Percentiles rank a stretch among this genome's conserved stretches.
phyloP scores from a whole-genome alignment of 2,797 vertebrate genomes.

The Enteromius fasciolatus region DNA sequence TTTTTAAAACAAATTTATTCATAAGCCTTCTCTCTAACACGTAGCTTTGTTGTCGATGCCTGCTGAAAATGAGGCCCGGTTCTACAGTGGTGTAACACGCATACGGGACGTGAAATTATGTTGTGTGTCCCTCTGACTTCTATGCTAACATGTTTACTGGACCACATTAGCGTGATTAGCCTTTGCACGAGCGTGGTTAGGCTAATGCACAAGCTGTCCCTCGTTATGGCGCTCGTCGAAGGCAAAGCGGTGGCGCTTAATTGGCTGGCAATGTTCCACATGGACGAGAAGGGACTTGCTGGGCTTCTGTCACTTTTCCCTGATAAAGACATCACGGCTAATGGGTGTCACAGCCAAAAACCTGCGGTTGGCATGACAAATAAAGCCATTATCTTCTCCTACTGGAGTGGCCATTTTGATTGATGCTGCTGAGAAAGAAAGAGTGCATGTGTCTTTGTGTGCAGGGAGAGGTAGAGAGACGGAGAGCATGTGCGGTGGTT shows the following conservation, averaged over 20 bases:
- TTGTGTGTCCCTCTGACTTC: constrained; percentile 41
- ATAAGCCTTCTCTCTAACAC: constrained; percentile 58
- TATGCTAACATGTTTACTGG: constrained; percentile 51
- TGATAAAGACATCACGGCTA: constrained; percentile 81
- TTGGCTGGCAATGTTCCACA: constrained; percentile 75
- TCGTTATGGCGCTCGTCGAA: constrained; percentile 63
- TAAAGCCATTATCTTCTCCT: constrained; percentile 79
- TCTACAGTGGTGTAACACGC: constrained; percentile 4
- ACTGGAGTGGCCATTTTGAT: constrained; percentile 78
- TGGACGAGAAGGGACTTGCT: constrained; percentile 65
- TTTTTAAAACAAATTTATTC: constrained; percentile 60
- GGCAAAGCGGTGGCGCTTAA: constrained; percentile 66
- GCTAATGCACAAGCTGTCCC: constrained; percentile 59
- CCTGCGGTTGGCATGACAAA: constrained; percentile 79
- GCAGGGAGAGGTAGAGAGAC: constrained; percentile 44
- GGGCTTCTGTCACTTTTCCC: constrained; percentile 76
- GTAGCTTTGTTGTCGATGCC: neutral
- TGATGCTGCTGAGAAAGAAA: constrained; percentile 71
- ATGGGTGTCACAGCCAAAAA: constrained; percentile 69
- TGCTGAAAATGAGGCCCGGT: neutral
- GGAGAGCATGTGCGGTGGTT: constrained; percentile 47
- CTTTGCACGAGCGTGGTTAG: constrained; percentile 45
- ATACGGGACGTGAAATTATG: constrained; percentile 30
- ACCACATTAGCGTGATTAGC: constrained; percentile 53
- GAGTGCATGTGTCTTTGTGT: constrained; percentile 29